These are phyloP conservation scores for Orthonevra nobilis DNA, from an alignment of 2,888 invertebrate genomes.

Conservation along the genomic window DNA sequence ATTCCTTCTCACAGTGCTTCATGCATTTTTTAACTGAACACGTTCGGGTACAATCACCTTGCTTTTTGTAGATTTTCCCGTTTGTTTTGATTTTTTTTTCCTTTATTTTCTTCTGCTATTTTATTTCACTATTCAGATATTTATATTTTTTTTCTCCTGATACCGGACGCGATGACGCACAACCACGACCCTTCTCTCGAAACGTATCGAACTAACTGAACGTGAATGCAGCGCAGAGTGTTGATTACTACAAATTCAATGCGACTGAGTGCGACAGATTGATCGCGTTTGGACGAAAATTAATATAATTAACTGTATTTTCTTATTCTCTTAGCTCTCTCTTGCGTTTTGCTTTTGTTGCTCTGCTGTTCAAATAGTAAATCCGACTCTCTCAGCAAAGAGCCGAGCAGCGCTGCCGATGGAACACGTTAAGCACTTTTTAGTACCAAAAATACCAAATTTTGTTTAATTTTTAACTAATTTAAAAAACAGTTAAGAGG, in stretches of 20 bases:
- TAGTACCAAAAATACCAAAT: no score
- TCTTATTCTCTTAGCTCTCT: constrained; percentile 4
- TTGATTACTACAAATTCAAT: constrained; percentile 25
- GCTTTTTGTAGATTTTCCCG: constrained; percentile 59
- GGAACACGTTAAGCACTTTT: no score
- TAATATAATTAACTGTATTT: no score
- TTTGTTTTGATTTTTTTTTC: constrained; percentile 57
- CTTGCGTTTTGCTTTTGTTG: neutral
- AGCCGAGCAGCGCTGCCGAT: no score
- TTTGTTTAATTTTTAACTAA: no score
- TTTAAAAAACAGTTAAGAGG: no score
- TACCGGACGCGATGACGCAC: constrained; percentile 23
- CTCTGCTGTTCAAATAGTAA: no score
- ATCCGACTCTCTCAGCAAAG: no score
- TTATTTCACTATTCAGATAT: constrained; percentile 28
- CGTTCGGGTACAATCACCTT: constrained; percentile 68
- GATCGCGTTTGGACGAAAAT: constrained; percentile 26
- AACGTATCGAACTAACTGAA: constrained; percentile 55
- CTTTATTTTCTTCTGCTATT: constrained; percentile 25
- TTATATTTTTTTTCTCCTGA: constrained; percentile 1
- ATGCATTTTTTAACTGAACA: constrained; percentile 46
- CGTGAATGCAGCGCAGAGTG: neutral
- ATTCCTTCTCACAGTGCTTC: constrained; percentile 36
- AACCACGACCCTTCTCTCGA: constrained; percentile 34
- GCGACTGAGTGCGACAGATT: constrained; percentile 40